phyloP scores from a whole-genome alignment of 1,140 invertebrate genomes.

The Cyclargus thomasi region DNA sequence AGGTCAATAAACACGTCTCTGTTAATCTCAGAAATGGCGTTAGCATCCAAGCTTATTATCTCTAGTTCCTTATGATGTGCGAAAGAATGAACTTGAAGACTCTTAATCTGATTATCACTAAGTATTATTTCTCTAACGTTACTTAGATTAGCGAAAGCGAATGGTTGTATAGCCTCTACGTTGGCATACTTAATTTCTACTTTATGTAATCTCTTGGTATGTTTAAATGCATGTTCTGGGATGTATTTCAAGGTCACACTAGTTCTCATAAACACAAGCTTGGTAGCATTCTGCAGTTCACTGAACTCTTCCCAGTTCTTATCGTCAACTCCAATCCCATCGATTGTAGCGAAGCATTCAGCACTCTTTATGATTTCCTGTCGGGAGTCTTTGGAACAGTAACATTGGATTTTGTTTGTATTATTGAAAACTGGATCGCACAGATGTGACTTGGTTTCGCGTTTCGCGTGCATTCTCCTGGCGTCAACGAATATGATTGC shows the following conservation, averaged over 20 bases:
- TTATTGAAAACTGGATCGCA: slow-evolving; percentile 50
- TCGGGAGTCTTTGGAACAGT: slow-evolving; percentile 40
- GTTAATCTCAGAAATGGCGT: slow-evolving; percentile 82
- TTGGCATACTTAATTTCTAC: slow-evolving; percentile 82
- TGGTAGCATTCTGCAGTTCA: slow-evolving; percentile 78
- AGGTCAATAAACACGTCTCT: slow-evolving; percentile 83
- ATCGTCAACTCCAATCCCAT: slow-evolving; percentile 75
- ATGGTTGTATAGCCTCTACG: slow-evolving; percentile 78
- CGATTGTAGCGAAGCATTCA: slow-evolving; percentile 77
- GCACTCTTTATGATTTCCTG: slow-evolving; percentile 40
- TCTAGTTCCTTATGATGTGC: slow-evolving; percentile 78
- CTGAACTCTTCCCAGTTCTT: slow-evolving; percentile 79
- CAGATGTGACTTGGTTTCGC: slow-evolving; percentile 39
- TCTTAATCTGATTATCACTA: slow-evolving; percentile 80
- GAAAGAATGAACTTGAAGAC: slow-evolving; percentile 79
- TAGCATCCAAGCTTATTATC: slow-evolving; percentile 80
- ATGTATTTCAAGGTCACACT: slow-evolving; percentile 79
- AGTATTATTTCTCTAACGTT: slow-evolving; percentile 80
- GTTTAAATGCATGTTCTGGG: slow-evolving; percentile 79
- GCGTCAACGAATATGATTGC: slow-evolving; percentile 42
- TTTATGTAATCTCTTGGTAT: slow-evolving; percentile 77
- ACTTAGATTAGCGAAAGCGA: slow-evolving; percentile 82
- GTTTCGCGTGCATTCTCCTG: slow-evolving; percentile 42
- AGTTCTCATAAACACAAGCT: slow-evolving; percentile 79
- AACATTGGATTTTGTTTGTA: slow-evolving; percentile 55